Base-by-base conservation (phyloP, 2,113 vertebrate species). In the Garra rufa region DNA sequence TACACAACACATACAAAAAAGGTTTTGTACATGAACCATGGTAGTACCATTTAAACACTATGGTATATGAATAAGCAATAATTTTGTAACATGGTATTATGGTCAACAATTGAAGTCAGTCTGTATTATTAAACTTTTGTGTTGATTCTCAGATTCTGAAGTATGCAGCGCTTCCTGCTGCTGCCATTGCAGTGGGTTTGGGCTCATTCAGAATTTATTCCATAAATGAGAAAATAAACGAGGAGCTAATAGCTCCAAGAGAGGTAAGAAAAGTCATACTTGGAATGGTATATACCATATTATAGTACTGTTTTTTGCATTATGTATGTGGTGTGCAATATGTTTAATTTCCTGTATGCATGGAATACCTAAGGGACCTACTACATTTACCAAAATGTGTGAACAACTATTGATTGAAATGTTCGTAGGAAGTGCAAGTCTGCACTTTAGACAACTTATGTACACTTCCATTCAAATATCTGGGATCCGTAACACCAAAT, bases 61-160 rank as follows among this genome's bases (percentile, higher is more conserved):
- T 69, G 30, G 17, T 69, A 21, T 67, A 67, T 67, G 63, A 67
- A 19, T 9, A 9, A 5, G 17, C 28, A 38, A 19, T 38, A 10
- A 34, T 38, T 38, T 4, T 21, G 17, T 38, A 21, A 1, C 17
- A 21, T 17, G 14, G 3, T 17, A 65, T 69, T 34, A 38, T 71
- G 69, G 69, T 43, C 38, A 67, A 38, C 28, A 30, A 13, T 1
- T 55, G 15, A 50, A 50, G 30, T 61, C 34, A 78, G 21, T 43
- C 14, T 55, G 1, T 21, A 38, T 26, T 38, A 78, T 44, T 63
- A 26, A 52, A 38, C 1, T 26, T 8, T 21, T 85, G 14, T 70
- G 75, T 80, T 59, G 19, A 46, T 83, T 86, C 83, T 69, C 88
- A 96, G 96, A 91, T 94, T 84, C 76, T 92, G 86, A 96, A 92